A percentile compares a stretch with the other conserved stretches of the same genome.
Evolutionary conservation across 2,888 invertebrate species (phyloP).

Genomic region (Agonopterix alstromeriana): DNA sequence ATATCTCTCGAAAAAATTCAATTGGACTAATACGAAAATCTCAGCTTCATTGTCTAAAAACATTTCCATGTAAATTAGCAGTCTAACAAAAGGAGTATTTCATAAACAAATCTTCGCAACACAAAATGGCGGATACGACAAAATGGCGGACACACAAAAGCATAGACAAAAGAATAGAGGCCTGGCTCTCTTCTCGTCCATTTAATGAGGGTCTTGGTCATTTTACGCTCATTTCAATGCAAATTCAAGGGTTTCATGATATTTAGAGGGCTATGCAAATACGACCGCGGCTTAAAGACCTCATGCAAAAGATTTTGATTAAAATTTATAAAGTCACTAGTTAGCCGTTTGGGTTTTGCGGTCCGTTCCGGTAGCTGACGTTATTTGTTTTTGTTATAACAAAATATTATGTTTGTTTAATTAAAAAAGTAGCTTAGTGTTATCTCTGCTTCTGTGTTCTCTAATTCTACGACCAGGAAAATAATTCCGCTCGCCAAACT

Average conservation of each 20-base stretch:
- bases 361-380: background rate
- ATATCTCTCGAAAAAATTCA: too few species aligned
- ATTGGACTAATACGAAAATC: too few species aligned
- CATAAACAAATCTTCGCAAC: slow-evolving; percentile 43
- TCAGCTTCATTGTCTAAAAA: background rate
- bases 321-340: slow-evolving; percentile 52
- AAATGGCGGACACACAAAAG: slow-evolving; percentile 36
- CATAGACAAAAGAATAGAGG: slow-evolving; percentile 64
- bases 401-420: background rate
- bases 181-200: slow-evolving; percentile 37
- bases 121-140: slow-evolving; percentile 45
- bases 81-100: slow-evolving; percentile 6
- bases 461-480: too few species aligned
- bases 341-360: slow-evolving; percentile 9
- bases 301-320: slow-evolving; percentile 58
- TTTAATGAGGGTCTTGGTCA: slow-evolving; percentile 63
- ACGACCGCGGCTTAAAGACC: slow-evolving; percentile 25
- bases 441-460: too few species aligned
- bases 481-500: too few species aligned
- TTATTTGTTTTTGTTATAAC: background rate
- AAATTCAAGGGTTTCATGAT: slow-evolving; percentile 65
- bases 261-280: slow-evolving; percentile 65
- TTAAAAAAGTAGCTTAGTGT: too few species aligned
- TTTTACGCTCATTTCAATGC: slow-evolving; percentile 68
- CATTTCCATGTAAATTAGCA: slow-evolving; percentile 1